Base-by-base conservation (phyloP, 2,797 vertebrate species). In the Leucoraja ocellata region DNA sequence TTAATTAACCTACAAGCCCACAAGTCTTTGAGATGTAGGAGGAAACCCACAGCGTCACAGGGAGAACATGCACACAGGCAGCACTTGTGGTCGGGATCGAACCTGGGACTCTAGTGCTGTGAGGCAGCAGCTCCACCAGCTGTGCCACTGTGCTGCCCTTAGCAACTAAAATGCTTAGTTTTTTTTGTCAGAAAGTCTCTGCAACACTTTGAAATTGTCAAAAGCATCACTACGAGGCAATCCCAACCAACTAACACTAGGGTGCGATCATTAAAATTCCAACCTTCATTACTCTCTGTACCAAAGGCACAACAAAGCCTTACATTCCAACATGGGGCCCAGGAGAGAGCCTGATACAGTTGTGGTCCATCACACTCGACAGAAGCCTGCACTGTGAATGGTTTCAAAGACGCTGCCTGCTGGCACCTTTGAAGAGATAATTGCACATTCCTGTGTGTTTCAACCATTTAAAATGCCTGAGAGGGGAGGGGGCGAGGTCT, bases 341-440 rank as follows among this genome's bases (percentile, higher is more conserved):
- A n/a, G 39, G 84, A 88, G 28, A 18, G n/a, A 54, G 4, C 14
- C 25, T 32, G 61, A 6, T 16, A n/a, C 54, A 36, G 58, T 16
- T 46, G 39, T 28, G 39, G 32, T 46, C 11, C 25, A 14, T 23
- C 90, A 46, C 11, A 14, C 21, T 91, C 14, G 23, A 11, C 71
- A 25, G 71, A 91, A 91, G 32, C 4, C 39, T 91, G 10, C 21
- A 0, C 71, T 28, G 71, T 54, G 39, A 76, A 74, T 1, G 2
- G 90, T 39, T 16, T 76, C 13, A 54, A 16, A 46, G 90, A 36
- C 28, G 90, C 39, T 73, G 39, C 73, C 39, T 91, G 63, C 68
- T 92, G 71, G 71, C 25, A 76, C 46, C 71, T 76, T 92, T 92
- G 23, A 76, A 54, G 76, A 54, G 90, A 7, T 54, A 76, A 92